phyloP scores from a whole-genome alignment of 2,113 vertebrate species.

The Delphinus delphis region DNA sequence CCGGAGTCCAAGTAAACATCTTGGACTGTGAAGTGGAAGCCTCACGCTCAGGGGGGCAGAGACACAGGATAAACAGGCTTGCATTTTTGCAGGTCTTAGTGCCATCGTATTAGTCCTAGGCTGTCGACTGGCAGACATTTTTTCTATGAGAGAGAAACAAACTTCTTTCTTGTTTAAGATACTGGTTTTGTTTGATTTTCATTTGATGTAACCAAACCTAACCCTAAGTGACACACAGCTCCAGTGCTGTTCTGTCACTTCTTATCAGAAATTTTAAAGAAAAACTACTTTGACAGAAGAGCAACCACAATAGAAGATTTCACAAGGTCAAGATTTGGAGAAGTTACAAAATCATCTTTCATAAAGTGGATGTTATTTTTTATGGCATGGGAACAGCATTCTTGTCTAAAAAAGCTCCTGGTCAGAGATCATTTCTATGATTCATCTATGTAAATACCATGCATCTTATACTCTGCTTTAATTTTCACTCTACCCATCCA shows the following conservation, averaged over 20 bases:
- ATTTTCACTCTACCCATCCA: constrained; percentile 84
- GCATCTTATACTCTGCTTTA: constrained; percentile 80
- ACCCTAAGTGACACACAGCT: not conserved
- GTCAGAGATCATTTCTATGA: constrained; percentile 90
- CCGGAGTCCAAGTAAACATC: not conserved
- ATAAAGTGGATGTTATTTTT: constrained; percentile 75
- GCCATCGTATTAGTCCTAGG: too few relatives aligned
- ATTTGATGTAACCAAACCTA: not conserved
- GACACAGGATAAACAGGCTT: not conserved
- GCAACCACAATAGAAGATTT: constrained; percentile 77
- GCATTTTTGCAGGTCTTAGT: not conserved
- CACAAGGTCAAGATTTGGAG: constrained; percentile 64
- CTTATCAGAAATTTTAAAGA: constrained; percentile 75
- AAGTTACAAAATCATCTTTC: constrained; percentile 76
- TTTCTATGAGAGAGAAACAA: not conserved
- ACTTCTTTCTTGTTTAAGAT: not conserved
- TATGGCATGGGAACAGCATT: constrained; percentile 81
- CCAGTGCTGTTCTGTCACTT: not conserved
- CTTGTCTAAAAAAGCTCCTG: constrained; percentile 82
- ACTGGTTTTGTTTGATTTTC: not conserved
- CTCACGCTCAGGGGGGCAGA: not conserved
- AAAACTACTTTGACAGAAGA: constrained; percentile 76
- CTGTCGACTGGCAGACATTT: not conserved
- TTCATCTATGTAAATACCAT: constrained; percentile 86
- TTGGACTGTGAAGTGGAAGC: not conserved